phyloP scores from a whole-genome alignment of 2,113 vertebrate genomes.

The Microcebus lehilahytsara region DNA sequence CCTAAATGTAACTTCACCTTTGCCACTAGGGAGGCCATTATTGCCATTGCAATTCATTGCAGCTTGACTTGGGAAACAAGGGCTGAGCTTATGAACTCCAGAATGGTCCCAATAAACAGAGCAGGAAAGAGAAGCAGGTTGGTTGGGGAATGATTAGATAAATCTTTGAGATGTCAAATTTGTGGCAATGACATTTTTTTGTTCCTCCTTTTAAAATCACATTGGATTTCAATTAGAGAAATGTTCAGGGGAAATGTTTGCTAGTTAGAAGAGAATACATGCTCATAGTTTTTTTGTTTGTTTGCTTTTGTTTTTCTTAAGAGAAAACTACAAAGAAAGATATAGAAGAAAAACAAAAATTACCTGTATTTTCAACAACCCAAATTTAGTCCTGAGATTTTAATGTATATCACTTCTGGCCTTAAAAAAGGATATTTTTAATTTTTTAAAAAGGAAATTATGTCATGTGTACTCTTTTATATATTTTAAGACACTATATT shows the following conservation, averaged over 20 bases:
- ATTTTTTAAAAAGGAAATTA: not conserved
- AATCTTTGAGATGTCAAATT: not conserved
- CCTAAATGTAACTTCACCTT: not conserved
- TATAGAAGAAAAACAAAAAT: not conserved
- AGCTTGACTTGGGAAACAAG: not conserved
- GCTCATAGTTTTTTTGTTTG: not conserved
- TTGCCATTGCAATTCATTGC: not conserved
- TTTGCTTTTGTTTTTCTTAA: not conserved
- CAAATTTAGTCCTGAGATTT: not conserved
- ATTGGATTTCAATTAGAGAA: not conserved
- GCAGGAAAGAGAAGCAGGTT: not conserved
- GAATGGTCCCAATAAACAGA: not conserved
- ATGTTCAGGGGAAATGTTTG: not conserved
- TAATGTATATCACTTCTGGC: not conserved
- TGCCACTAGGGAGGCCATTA: not conserved
- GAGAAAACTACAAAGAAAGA: not conserved
- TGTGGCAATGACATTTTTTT: not conserved
- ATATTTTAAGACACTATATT: not conserved
- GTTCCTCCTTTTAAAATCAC: not conserved
- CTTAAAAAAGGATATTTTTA: not conserved
- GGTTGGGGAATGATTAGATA: not conserved
- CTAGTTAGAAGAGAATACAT: not conserved
- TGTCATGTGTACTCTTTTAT: not conserved
- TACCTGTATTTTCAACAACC: not conserved
- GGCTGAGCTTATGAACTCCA: not conserved